phyloP scores from a whole-genome alignment of 2,113 vertebrate genomes.

The Neolamprologus caudopunctatus region DNA sequence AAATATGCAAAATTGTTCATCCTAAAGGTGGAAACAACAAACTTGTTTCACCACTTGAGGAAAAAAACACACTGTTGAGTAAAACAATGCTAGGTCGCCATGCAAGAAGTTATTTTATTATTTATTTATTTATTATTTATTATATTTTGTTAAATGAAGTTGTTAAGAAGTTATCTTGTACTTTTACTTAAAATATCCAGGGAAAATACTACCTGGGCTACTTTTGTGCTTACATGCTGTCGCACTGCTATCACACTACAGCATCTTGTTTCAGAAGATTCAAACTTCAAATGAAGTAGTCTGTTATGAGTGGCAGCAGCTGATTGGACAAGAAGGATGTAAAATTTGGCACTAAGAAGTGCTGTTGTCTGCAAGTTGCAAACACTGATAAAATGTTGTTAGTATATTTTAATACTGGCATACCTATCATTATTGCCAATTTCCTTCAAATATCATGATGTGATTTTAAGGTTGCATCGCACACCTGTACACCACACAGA shows the following conservation, averaged over 20 bases:
- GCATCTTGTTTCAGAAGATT: not conserved
- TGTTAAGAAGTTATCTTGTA: not conserved
- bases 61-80: not conserved
- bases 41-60: not conserved
- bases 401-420: not conserved
- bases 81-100: not conserved
- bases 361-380: not conserved
- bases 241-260: not conserved
- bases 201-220: not conserved
- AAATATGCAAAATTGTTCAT: not conserved
- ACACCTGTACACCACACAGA: not conserved
- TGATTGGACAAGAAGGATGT: not conserved
- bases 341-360: not conserved
- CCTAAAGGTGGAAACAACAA: not conserved
- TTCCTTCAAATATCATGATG: not conserved
- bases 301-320: not conserved
- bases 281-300: not conserved
- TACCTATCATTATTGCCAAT: not conserved
- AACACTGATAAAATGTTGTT: not conserved
- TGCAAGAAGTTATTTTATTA: not conserved
- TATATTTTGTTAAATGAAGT: not conserved
- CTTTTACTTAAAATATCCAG: not conserved
- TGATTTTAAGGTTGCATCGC: not conserved
- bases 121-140: accelerated
- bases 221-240: not conserved